phyloP scores from a whole-genome alignment of 2,113 vertebrate species.

The Poecile atricapillus region DNA sequence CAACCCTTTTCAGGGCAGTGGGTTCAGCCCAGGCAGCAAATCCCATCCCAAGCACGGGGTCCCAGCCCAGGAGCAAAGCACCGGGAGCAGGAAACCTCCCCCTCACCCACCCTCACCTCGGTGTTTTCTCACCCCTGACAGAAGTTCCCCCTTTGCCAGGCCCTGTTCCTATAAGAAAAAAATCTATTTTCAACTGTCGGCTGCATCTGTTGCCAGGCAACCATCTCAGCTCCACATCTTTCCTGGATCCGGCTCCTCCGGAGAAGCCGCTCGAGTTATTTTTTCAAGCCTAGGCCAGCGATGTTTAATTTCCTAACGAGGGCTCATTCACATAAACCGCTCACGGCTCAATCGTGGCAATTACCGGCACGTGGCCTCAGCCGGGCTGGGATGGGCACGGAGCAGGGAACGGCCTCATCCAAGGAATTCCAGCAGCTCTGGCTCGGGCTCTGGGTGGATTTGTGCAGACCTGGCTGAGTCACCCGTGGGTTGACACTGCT shows the following conservation, averaged over 20 bases:
- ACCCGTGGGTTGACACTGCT: fast-evolving
- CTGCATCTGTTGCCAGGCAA: slow-evolving; percentile 51
- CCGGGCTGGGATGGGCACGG: fast-evolving
- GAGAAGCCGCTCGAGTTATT: neutral
- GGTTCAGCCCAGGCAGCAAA: neutral
- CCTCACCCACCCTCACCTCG: neutral
- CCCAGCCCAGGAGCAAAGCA: neutral
- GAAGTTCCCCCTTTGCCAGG: neutral
- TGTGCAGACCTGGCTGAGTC: neutral
- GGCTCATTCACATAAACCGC: neutral
- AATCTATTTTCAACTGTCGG: slow-evolving; percentile 42
- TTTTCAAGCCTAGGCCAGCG: neutral
- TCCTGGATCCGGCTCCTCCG: neutral
- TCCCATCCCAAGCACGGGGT: fast-evolving
- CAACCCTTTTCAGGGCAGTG: neutral
- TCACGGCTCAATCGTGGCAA: neutral
- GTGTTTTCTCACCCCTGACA: neutral
- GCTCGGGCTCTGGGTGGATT: fast-evolving
- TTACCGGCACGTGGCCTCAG: neutral
- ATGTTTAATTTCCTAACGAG: slow-evolving; percentile 25
- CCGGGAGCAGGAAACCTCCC: neutral
- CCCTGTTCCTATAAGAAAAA: neutral
- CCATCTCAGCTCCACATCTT: neutral
- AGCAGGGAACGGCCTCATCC: neutral
- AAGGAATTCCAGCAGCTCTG: neutral